Evolutionary conservation across 2,888 invertebrate genomes (phyloP).

Genomic region (Thysanoteuthis rhombus): DNA sequence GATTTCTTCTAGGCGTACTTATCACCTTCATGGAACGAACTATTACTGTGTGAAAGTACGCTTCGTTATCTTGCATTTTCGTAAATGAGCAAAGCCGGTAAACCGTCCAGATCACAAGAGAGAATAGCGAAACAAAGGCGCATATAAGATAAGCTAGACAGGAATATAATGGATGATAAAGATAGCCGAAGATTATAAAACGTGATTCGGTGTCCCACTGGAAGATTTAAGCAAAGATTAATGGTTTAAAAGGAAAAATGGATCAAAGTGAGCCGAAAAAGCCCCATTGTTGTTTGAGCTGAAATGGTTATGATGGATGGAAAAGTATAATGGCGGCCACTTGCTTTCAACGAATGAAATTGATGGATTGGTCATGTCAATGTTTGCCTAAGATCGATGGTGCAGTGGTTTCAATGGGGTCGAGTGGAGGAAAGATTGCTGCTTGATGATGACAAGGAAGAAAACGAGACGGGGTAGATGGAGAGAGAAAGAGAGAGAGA

Average conservation of each 20-base stretch:
- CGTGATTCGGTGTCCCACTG: neutral
- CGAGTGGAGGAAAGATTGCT: neutral
- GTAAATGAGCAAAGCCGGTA: neutral
- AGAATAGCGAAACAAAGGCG: neutral
- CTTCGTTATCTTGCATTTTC: neutral
- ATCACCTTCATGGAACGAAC: neutral
- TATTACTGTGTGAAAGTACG: neutral
- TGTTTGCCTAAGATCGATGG: neutral
- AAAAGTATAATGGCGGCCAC: neutral
- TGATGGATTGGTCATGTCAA: neutral
- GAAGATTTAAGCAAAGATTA: slow-evolving; percentile 12
- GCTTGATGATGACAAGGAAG: neutral
- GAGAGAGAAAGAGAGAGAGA: neutral
- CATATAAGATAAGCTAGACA: neutral
- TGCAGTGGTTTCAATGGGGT: neutral
- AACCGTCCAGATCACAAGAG: neutral
- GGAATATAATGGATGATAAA: neutral
- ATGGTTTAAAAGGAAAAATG: neutral
- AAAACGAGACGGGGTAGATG: neutral
- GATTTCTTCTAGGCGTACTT: neutral
- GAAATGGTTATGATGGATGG: neutral
- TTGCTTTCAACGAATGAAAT: neutral
- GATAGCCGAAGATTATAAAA: neutral
- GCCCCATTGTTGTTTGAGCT: neutral
- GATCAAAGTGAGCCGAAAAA: neutral